Conservation (phyloP, 2,797 vertebrate genomes). For the Taeniopygia guttata region DNA sequence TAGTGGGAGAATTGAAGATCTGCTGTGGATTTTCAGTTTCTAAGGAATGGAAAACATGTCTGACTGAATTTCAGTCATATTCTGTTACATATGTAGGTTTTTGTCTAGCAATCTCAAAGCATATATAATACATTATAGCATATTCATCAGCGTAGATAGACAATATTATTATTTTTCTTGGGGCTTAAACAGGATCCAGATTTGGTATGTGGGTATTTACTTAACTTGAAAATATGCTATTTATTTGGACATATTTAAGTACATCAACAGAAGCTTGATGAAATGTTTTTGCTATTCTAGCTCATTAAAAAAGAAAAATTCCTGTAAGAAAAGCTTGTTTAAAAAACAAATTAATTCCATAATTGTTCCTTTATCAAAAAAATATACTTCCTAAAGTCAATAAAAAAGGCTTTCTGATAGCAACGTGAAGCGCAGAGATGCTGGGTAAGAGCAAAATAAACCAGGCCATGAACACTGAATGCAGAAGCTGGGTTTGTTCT, state of each 20-base stretch:
- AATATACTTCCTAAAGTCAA: neutral
- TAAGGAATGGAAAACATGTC: neutral
- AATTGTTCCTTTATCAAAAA: neutral
- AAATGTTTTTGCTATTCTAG: neutral
- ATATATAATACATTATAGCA: neutral
- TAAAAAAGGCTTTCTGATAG: neutral
- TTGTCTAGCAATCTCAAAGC: neutral
- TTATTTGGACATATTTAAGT: conserved; percentile 15
- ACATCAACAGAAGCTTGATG: neutral
- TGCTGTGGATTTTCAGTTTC: neutral
- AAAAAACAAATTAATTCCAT: neutral
- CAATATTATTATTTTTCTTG: neutral
- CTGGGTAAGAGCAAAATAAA: neutral
- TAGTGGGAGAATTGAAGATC: neutral
- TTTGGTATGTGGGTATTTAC: neutral
- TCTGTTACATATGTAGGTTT: neutral
- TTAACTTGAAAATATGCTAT: neutral
- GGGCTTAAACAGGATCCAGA: neutral
- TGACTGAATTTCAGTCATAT: neutral
- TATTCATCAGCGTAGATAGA: neutral
- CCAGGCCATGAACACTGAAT: neutral
- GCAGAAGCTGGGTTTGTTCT: neutral
- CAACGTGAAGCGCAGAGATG: neutral
- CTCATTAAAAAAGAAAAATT: neutral
- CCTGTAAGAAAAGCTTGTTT: neutral